Conservation (phyloP, 37 sponge, comb jelly and placozoan species). For the Aplysina aerophoba region DNA sequence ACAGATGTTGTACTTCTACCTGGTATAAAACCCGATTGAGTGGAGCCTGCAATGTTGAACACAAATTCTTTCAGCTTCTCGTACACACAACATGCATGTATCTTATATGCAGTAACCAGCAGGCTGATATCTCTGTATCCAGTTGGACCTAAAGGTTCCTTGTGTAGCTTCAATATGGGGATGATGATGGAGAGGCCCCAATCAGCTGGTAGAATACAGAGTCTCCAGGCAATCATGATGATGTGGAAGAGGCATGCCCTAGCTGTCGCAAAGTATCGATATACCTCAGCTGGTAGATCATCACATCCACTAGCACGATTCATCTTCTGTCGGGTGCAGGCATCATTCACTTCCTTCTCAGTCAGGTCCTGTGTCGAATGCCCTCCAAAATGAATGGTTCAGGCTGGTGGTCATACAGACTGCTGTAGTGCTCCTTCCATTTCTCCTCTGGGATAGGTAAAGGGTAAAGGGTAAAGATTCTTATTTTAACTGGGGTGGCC, state of each 20-base stretch:
- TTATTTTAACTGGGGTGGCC: too few relatives aligned
- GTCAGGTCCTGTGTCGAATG: neutral
- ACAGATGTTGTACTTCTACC: constrained; percentile 2
- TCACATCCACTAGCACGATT: constrained; percentile 2
- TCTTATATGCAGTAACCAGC: constrained; percentile 3
- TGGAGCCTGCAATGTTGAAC: neutral
- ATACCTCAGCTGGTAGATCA: neutral
- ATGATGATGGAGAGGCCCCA: neutral
- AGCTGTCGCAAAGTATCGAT: neutral
- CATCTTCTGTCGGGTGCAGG: constrained; percentile 1
- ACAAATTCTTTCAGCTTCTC: neutral
- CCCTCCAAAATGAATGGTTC: neutral
- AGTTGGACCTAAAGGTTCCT: neutral
- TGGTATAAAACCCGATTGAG: neutral
- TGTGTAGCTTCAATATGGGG: constrained; percentile 3
- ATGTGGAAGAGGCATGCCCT: neutral
- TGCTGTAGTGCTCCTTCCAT: constrained; percentile 3
- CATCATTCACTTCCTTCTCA: neutral
- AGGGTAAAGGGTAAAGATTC: too few relatives aligned
- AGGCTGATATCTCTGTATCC: constrained; percentile 3
- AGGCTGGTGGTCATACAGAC: neutral
- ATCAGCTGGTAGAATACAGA: constrained; percentile 2
- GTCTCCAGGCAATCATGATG: neutral
- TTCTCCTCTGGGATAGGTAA: too few relatives aligned
- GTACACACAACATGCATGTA: constrained; percentile 3